Base-by-base conservation (phyloP, 2,888 invertebrate species). In the Smittia aterrima region DNA sequence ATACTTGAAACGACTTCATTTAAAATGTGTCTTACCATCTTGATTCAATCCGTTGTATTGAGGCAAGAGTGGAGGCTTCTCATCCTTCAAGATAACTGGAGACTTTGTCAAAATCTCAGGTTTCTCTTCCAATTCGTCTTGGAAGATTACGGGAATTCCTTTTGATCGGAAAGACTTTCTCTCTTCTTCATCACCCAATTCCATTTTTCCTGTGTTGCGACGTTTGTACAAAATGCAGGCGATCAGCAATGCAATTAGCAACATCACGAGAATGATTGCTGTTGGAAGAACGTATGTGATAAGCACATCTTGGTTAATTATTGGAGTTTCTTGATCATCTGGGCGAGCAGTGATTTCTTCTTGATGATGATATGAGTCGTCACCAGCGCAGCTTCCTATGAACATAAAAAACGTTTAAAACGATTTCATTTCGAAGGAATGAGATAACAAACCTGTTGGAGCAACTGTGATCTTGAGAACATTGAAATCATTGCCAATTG, bases 51-150 rank as follows among this genome's bases (percentile, higher is more conserved):
- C 81, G 76, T 82, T 83, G 76, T 83, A 83, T 82, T 94, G 93
- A 2, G 95, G 94, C 70, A 94, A 87, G 75, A 96, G 84, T 4
- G 97, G 96, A 11, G 97, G 96, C 80, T 96, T 95, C 81, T 97
- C 97, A 78, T 97, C 96, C 79, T 95, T 92, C 83, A 97, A 87
- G 78, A 98, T 96, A 74, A 97, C 92, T 3, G 97, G 97, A 77
- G 93, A 91, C 84, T 96, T 94, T 80, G 94, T 93, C 25, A 91
- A 92, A 20, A 93, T 90, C 81, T 93, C 93, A 0, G 92, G 93
- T 78, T 95, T 92, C 79, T 96, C 96, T 78, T 97, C 96, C 58
- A 98, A 85, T 82, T 98, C 98, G 82, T 98, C 97, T 83, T 94
- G 93, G 84, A 98, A 97, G 80, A 98, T 98, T 47, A 98, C 96